Evolutionary conservation across 2,797 vertebrate genomes (phyloP).

Genomic region (Acanthornis magna): DNA sequence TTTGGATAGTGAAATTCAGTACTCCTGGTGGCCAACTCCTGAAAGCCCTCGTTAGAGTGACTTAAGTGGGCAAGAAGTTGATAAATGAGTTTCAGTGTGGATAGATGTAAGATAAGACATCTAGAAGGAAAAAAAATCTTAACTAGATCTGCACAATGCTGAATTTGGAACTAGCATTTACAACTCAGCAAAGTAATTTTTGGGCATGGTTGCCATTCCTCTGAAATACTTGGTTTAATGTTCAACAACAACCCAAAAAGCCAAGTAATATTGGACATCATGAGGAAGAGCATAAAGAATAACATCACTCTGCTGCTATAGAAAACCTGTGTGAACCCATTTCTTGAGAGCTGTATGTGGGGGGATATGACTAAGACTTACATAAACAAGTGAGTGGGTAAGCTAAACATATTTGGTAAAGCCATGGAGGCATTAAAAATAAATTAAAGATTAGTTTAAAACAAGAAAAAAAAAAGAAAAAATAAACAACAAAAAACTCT

Average conservation of each 20-base stretch:
- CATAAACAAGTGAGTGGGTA: not conserved
- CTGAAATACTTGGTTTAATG: not conserved
- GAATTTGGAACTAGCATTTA: not conserved
- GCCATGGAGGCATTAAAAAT: not conserved
- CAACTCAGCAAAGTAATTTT: not conserved
- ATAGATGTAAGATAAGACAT: not conserved
- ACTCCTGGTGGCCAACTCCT: not conserved
- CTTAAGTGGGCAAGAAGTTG: not conserved
- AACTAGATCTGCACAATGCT: not conserved
- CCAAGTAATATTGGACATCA: not conserved
- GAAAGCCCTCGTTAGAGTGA: not conserved
- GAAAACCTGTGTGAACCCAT: not conserved
- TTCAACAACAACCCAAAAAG: not conserved
- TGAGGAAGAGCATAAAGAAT: not conserved
- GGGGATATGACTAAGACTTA: not conserved
- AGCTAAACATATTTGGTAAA: not conserved
- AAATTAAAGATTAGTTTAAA: not conserved
- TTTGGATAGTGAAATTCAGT: not conserved
- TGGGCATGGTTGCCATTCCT: not conserved
- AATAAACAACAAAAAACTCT: not conserved
- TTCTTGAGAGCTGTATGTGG: not conserved
- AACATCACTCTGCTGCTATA: not conserved
- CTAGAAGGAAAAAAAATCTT: not conserved
- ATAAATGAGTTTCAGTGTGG: not conserved
- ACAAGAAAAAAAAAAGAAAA: not conserved